These are phyloP conservation scores for Anseranas semipalmata DNA, from an alignment of 2,113 vertebrate genomes.

Conservation along the genomic window DNA sequence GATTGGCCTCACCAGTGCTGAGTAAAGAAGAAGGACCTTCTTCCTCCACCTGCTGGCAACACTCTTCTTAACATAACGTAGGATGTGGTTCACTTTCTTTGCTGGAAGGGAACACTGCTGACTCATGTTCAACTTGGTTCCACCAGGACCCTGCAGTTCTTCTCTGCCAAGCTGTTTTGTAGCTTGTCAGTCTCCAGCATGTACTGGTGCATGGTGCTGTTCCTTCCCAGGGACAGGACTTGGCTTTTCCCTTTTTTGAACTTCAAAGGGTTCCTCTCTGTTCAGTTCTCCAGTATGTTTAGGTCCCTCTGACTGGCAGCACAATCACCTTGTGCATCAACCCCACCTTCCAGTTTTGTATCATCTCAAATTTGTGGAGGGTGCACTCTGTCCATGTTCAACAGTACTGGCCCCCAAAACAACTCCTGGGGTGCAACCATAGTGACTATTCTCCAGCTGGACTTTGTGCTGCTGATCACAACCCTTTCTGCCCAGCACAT, in stretches of 20 bases:
- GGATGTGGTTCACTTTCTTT: background rate
- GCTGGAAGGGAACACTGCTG: background rate
- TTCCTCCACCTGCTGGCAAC: background rate
- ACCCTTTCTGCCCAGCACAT: background rate
- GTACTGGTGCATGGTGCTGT: background rate
- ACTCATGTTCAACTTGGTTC: background rate
- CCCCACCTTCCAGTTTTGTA: background rate
- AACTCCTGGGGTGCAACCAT: background rate
- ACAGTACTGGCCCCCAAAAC: fast-evolving
- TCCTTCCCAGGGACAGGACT: background rate
- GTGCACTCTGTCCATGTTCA: background rate
- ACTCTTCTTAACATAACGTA: background rate
- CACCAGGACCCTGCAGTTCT: background rate
- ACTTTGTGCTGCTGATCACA: background rate
- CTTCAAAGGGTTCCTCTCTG: background rate
- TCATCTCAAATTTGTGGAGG: background rate
- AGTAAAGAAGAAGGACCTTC: background rate
- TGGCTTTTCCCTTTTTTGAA: background rate
- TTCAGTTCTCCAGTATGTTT: background rate
- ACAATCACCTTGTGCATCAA: background rate
- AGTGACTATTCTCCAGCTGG: background rate
- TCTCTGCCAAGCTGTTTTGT: background rate
- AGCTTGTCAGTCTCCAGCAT: background rate
- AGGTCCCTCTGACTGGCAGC: background rate
- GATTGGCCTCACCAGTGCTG: background rate